Evolutionary conservation across 1,140 invertebrate species (phyloP).

Genomic region (Pachyrhynchus sulphureomaculatus): DNA sequence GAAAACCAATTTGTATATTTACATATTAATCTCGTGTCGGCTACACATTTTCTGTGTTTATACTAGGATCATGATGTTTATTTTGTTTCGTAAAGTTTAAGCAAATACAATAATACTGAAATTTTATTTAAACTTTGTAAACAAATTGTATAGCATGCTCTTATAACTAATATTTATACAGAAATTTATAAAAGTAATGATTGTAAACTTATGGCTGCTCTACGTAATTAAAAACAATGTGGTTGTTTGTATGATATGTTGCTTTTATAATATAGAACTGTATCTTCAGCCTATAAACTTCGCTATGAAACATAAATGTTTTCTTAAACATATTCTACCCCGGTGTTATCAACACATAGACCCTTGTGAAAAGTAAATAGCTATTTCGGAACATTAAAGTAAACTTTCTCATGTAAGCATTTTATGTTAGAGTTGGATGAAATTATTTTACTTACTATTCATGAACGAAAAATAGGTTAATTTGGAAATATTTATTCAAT

Average conservation of each 20-base stretch:
- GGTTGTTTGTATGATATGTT: neutral
- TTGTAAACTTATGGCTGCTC: neutral
- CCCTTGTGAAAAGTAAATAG: too few species aligned
- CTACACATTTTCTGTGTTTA: slow-evolving; percentile 11
- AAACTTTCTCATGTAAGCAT: too few species aligned
- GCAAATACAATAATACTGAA: slow-evolving; percentile 14
- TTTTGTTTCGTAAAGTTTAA: slow-evolving; percentile 14
- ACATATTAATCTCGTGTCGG: slow-evolving; percentile 8
- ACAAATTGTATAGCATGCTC: slow-evolving; percentile 10
- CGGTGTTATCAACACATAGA: neutral
- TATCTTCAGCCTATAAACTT: too few species aligned
- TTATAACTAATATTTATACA: slow-evolving; percentile 13
- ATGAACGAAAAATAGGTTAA: too few species aligned
- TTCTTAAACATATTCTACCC: neutral
- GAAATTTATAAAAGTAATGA: slow-evolving; percentile 9
- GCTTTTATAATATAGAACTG: neutral
- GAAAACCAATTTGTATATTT: slow-evolving; percentile 11
- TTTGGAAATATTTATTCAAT: too few species aligned
- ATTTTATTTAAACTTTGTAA: slow-evolving; percentile 15
- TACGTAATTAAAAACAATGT: neutral
- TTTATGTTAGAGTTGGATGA: too few species aligned
- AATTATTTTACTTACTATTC: too few species aligned
- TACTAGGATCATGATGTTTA: slow-evolving; percentile 5
- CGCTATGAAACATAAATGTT: neutral
- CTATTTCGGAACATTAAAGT: too few species aligned